These are phyloP conservation scores for Premnoplex brunnescens DNA, from an alignment of 2,797 vertebrate species.

Conservation along the genomic window DNA sequence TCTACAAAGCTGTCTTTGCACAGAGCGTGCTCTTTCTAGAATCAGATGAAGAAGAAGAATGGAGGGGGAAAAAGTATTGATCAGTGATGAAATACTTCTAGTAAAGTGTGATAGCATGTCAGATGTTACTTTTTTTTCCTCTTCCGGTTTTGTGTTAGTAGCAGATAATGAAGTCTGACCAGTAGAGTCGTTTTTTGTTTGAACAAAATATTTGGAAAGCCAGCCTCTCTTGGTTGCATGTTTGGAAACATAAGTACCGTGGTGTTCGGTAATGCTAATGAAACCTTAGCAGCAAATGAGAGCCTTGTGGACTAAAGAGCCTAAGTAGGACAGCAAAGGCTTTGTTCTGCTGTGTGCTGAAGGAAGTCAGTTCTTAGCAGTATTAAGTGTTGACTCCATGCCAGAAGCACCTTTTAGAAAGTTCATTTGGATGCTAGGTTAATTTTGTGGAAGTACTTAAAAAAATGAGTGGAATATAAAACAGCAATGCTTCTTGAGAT, in stretches of 20 bases:
- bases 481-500: neutral
- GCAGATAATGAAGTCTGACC: neutral
- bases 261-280: constrained; percentile 59
- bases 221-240: constrained; percentile 13
- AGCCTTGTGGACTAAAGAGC: constrained; percentile 45
- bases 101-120: neutral
- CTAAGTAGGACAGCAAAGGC: constrained; percentile 72
- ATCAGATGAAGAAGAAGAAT: neutral
- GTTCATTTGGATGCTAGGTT: constrained; percentile 51
- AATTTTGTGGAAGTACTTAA: constrained; percentile 24
- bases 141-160: neutral
- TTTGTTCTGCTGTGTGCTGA: constrained; percentile 65
- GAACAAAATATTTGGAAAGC: neutral
- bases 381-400: constrained; percentile 31
- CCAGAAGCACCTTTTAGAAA: constrained; percentile 58
- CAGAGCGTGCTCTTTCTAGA: neutral
- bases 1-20: neutral
- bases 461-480: constrained; percentile 35
- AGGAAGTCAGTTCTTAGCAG: constrained; percentile 49
- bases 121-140: neutral
- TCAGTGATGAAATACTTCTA: neutral
- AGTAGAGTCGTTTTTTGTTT: neutral
- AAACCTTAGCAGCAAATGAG: constrained; percentile 60
- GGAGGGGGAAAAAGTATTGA: neutral
- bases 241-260: constrained; percentile 51